These are phyloP conservation scores for Archilochus colubris DNA, from an alignment of 2,113 vertebrate genomes.

Conservation along the genomic window DNA sequence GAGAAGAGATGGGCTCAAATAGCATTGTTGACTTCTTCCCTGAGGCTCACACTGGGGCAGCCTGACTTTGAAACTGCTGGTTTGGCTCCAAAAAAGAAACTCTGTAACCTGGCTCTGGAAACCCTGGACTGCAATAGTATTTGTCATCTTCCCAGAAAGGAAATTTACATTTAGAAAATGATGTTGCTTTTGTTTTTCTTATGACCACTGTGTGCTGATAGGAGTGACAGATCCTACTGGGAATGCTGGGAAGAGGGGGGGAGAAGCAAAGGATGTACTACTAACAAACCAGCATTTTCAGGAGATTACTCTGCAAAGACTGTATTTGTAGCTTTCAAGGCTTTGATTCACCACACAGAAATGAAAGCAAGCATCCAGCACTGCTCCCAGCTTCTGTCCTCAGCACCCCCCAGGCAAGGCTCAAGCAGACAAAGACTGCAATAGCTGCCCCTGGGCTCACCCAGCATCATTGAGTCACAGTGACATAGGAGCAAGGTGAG, in stretches of 20 bases:
- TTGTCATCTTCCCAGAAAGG: neutral
- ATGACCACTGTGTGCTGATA: neutral
- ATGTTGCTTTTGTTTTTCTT: neutral
- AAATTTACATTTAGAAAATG: neutral
- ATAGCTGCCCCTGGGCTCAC: neutral
- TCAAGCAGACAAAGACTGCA: neutral
- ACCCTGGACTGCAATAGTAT: neutral
- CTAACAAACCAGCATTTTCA: slow-evolving; percentile 9
- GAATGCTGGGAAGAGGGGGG: neutral
- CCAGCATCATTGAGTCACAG: accelerated
- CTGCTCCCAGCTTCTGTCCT: neutral
- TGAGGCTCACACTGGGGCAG: neutral
- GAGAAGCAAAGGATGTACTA: neutral
- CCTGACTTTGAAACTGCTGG: neutral
- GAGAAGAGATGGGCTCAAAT: neutral
- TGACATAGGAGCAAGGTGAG: neutral
- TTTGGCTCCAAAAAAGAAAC: neutral
- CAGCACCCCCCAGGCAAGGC: neutral
- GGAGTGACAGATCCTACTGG: neutral
- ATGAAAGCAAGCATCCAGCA: neutral
- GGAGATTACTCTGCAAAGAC: neutral
- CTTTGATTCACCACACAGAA: neutral
- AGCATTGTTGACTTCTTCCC: neutral
- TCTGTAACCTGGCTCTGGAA: neutral
- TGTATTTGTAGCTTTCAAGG: neutral